Conservation (phyloP, 1,140 invertebrate species). For the Plutomurus gul region DNA sequence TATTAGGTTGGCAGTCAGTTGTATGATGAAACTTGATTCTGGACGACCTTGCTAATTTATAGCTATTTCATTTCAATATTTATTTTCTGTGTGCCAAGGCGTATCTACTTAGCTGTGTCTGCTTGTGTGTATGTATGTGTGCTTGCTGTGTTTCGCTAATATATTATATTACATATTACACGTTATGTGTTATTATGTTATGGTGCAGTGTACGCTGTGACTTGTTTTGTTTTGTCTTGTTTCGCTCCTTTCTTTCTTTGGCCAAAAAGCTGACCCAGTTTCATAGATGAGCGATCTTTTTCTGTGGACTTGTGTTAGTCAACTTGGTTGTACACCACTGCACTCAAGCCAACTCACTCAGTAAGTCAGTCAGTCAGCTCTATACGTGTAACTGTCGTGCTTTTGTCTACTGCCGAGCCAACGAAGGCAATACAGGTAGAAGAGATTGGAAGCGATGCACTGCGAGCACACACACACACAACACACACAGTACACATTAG, state of each 20-base stretch:
- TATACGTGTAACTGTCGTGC: neutral
- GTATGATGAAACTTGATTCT: neutral
- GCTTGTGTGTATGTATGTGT: no score
- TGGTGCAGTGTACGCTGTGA: neutral
- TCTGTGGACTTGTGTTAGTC: conserved; percentile 1
- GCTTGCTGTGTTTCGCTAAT: no score
- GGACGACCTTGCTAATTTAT: conserved; percentile 18
- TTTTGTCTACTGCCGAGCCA: neutral
- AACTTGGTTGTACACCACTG: no score
- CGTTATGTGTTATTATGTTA: neutral
- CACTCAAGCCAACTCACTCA: neutral
- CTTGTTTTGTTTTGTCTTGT: neutral
- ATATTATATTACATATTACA: no score
- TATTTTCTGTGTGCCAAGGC: no score
- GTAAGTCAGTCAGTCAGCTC: neutral
- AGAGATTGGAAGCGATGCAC: neutral
- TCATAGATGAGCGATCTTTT: conserved; percentile 29
- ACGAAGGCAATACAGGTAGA: neutral
- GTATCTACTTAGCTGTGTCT: no score
- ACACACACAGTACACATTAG: neutral
- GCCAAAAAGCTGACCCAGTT: conserved; percentile 28
- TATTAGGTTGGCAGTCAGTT: neutral
- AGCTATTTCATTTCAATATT: neutral
- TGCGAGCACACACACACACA: neutral
- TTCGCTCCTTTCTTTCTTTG: conserved; percentile 14